These are phyloP conservation scores for Lathronympha strigana DNA, from an alignment of 2,888 invertebrate species.

Conservation along the genomic window DNA sequence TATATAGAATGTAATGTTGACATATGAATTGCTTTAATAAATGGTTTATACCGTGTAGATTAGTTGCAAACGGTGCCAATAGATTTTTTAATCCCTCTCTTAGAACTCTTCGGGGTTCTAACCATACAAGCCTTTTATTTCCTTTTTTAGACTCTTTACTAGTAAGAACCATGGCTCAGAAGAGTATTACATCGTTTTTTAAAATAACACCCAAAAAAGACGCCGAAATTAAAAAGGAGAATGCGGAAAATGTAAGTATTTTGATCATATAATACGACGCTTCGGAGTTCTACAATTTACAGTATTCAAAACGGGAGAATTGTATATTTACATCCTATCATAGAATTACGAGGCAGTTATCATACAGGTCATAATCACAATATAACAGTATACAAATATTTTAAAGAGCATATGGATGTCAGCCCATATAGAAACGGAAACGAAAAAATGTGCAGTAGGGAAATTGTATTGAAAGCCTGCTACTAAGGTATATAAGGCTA, in stretches of 20 bases:
- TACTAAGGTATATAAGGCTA: no score
- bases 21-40: conserved; percentile 49
- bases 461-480: no score
- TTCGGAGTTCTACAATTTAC: background rate
- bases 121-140: background rate
- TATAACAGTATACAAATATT: no score
- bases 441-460: no score
- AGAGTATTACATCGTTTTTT: conserved; percentile 78
- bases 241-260: conserved; percentile 38
- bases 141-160: conserved; percentile 30
- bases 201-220: conserved; percentile 67
- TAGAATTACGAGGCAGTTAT: no score
- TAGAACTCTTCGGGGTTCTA: background rate
- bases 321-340: no score
- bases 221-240: conserved; percentile 44
- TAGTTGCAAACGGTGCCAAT: conserved; percentile 39
- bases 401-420: no score
- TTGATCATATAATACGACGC: no score
- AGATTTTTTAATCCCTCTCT: background rate
- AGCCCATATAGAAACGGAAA: no score
- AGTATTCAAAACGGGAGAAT: no score
- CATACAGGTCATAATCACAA: no score
- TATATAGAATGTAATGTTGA: conserved; percentile 5
- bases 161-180: conserved; percentile 69
- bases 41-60: conserved; percentile 45